Base-by-base conservation (phyloP, 2,113 vertebrate genomes). In the Vicugna pacos region DNA sequence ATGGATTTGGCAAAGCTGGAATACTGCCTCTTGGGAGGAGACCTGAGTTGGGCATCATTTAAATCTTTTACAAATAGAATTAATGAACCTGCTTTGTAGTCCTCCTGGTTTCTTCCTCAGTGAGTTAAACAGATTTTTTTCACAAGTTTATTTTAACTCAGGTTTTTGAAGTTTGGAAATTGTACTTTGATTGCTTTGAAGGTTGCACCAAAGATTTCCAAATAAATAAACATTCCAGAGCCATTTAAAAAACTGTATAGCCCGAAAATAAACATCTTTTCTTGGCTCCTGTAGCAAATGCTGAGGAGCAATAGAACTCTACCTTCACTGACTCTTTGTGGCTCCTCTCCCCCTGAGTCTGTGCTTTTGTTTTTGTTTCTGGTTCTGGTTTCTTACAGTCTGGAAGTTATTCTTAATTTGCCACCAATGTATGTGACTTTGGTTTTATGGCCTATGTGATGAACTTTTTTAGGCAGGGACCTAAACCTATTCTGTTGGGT, bases 401-500 rank as follows among this genome's bases (percentile, higher is more conserved):
- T 42, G 12, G 5, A 69, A 80, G 20, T 81, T 82, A 48, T 79
- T 73, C 22, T 69, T 88, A 54, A n/a, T 79, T 67, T 96, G 17
- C 9, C 48, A 60, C 4, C 5, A 50, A 38, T 35, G 24, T 56
- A 87, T 62, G 16, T 82, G 15, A 80, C 17, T 81, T 97, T 70
- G 15, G 2, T 81, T 82, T 75, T 67, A 38, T 80, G 17, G 1
- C 11, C 9, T 87, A 16, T 54, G 46, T 70, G 42, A 48, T 77
- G 6, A 58, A 69, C 8, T 58, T 96, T 69, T 48, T 54, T 1
- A 89, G n/a, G 48, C 48, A 84, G 7, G 94, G n/a, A 89, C 8
- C 38, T 91, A 96, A n/a, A 89, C 8, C 38, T 91, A 24, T 72
- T 89, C 48, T 90, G 19, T 56, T 93, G 73, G 6, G 8, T 96